phyloP scores from a whole-genome alignment of 2,113 vertebrate species.

The Hippotragus niger region DNA sequence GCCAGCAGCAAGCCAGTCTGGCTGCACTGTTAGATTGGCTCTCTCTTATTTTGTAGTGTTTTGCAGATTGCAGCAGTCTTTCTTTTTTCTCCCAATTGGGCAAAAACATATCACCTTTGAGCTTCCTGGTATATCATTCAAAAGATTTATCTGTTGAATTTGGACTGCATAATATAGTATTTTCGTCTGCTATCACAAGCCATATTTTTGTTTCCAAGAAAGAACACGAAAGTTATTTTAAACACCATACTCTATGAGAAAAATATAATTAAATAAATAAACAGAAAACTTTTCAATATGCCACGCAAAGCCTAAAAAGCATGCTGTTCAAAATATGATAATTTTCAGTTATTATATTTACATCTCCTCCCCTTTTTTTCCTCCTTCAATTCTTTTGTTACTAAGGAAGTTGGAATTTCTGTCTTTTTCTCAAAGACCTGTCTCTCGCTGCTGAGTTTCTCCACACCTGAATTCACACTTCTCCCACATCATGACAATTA shows the following conservation, averaged over 20 bases:
- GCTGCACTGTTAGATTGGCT: conserved; percentile 1
- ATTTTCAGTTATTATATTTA: conserved; percentile 23
- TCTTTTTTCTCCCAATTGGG: background rate
- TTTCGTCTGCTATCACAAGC: background rate
- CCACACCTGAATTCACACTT: conserved; percentile 68
- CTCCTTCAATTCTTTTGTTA: conserved; percentile 34
- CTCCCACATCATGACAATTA: conserved; percentile 36
- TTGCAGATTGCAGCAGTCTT: conserved; percentile 14
- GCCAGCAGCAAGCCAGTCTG: conserved; percentile 42
- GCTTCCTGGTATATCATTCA: background rate
- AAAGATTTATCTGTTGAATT: conserved; percentile 27
- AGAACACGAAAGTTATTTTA: conserved; percentile 60
- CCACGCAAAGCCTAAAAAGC: background rate
- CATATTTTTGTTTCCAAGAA: conserved; percentile 29
- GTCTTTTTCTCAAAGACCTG: conserved; percentile 47
- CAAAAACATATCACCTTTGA: conserved; percentile 46
- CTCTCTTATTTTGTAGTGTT: conserved; percentile 39
- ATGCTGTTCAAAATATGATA: background rate
- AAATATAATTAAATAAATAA: conserved; percentile 53
- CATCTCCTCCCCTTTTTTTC: background rate
- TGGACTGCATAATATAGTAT: background rate
- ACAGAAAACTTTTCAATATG: conserved; percentile 14
- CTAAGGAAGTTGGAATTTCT: conserved; percentile 29
- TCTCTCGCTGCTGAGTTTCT: conserved; percentile 39
- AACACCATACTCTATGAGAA: conserved; percentile 30